A percentile compares a stretch with the other conserved stretches of the same genome.
Evolutionary conservation across 2,797 vertebrate species (phyloP).

Genomic region (Gobionotothen gibberifrons): DNA sequence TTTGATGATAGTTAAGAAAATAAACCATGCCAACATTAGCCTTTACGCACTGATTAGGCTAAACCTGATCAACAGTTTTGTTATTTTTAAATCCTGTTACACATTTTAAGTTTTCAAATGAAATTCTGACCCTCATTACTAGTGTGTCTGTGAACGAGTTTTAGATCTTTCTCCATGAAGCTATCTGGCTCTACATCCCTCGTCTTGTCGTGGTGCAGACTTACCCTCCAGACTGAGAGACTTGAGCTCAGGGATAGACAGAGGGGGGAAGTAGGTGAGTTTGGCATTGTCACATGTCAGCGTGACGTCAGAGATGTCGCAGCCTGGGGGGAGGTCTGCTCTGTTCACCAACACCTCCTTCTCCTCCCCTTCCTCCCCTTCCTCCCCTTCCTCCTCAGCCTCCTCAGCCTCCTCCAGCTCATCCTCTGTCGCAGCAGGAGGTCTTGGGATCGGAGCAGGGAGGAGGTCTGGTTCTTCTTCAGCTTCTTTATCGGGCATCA

Average conservation of each 20-base stretch:
- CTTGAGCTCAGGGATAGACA: slow-evolving; percentile 88
- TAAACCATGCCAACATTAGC: no score
- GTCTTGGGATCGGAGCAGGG: slow-evolving; percentile 57
- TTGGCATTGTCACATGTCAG: slow-evolving; percentile 88
- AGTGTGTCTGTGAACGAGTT: neutral
- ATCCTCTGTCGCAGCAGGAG: slow-evolving; percentile 39
- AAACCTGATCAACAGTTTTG: no score
- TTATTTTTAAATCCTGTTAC: neutral
- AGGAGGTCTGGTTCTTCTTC: slow-evolving; percentile 60
- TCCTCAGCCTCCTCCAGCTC: slow-evolving; percentile 35
- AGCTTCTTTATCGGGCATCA: slow-evolving; percentile 67
- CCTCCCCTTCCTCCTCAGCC: slow-evolving; percentile 36
- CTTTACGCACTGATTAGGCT: no score
- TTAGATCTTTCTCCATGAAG: neutral
- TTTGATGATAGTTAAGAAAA: no score
- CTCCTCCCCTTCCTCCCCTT: slow-evolving; percentile 40
- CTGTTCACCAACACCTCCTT: slow-evolving; percentile 18
- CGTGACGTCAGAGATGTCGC: slow-evolving; percentile 88
- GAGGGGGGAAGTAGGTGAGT: slow-evolving; percentile 89
- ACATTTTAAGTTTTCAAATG: neutral
- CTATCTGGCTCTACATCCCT: neutral
- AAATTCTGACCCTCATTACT: neutral
- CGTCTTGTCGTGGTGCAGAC: slow-evolving; percentile 46
- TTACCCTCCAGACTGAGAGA: slow-evolving; percentile 92
- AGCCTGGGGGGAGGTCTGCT: slow-evolving; percentile 86